Conservation (phyloP, 2,113 vertebrate species). For the Girardinichthys multiradiatus region DNA sequence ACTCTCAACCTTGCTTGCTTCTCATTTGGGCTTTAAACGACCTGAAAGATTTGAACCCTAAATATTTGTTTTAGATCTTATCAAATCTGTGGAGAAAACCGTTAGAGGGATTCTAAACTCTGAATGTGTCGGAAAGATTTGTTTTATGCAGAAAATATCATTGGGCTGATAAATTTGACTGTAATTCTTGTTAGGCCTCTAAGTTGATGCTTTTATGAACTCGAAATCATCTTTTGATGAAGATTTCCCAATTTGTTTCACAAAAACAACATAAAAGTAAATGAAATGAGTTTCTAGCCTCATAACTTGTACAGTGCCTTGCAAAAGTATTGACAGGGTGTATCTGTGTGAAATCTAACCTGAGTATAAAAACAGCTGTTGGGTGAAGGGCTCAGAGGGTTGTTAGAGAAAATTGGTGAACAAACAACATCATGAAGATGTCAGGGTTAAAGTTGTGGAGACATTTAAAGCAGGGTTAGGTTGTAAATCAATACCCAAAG, state of each 20-base stretch:
- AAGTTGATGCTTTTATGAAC: background rate
- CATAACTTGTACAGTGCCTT: background rate
- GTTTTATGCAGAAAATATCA: background rate
- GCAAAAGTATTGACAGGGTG: background rate
- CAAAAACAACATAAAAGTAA: background rate
- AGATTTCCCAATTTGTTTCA: background rate
- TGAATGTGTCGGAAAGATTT: background rate
- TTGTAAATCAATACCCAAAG: too few relatives aligned
- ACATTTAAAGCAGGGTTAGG: too few relatives aligned
- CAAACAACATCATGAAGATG: background rate
- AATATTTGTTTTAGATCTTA: constrained; percentile 14
- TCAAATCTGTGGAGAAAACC: constrained; percentile 2
- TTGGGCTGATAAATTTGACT: background rate
- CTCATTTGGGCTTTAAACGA: constrained; percentile 22
- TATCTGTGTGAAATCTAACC: background rate
- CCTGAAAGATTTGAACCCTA: background rate
- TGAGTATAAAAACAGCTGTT: background rate
- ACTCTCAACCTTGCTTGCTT: background rate
- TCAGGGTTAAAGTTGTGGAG: too few relatives aligned
- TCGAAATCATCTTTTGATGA: background rate
- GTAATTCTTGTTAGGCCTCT: too few relatives aligned
- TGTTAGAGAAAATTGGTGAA: background rate
- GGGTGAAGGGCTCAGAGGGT: background rate
- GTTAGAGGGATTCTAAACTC: background rate
- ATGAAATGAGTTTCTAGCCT: too few relatives aligned